Evolutionary conservation across 2,113 vertebrate genomes (phyloP), one percentile per base, ranked within the genome.

Genomic region (Jacana jacana): DNA sequence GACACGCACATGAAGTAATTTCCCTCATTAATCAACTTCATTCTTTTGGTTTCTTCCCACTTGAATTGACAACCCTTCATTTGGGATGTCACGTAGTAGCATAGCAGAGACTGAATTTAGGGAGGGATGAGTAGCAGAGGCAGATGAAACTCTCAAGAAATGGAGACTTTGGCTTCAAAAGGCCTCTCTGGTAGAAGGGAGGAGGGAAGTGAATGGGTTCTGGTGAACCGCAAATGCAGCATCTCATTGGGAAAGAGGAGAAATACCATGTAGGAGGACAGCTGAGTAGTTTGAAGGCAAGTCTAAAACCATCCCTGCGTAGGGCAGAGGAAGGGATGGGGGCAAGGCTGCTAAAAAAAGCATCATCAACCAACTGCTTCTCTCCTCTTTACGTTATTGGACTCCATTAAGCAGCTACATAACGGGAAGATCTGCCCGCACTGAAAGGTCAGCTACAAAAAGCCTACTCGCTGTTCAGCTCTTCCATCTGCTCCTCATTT

Each of bases 401-500:
- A 65, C 46, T 54, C 73, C 44, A 7, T n/a, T 44, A 64, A 89
- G 78, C 28, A 55, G 57, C 78, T 80, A 48, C 72, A n/a, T 15
- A 75, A 76, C 1, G 7, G 61, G 49, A 84, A 92, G 78, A 54
- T 49, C 39, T 2, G 33, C 79, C 81, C 64, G 71, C 64, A 64
- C 35, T 10, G 39, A 86, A 91, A 83, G 91, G 94, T 77, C 91
- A 95, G 75, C 79, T 48, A 70, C 73, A 86, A 88, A 81, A 88
- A 94, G 64, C 85, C 78, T 58, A 2, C 73, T 89, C 4, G 0
- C 68, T 64, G 35, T 27, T 61, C 1, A 0, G 64, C 49, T 97
- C 90, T 83, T 76, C 86, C 92, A 96, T 95, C 97, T 92, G 95
- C 71, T 96, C 86, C 87, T 96, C 88, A 70, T 96, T 91, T 95